Evolutionary conservation across 2,113 vertebrate genomes (phyloP), one percentile per base, ranked within the genome.

Genomic region (Empidonax traillii): DNA sequence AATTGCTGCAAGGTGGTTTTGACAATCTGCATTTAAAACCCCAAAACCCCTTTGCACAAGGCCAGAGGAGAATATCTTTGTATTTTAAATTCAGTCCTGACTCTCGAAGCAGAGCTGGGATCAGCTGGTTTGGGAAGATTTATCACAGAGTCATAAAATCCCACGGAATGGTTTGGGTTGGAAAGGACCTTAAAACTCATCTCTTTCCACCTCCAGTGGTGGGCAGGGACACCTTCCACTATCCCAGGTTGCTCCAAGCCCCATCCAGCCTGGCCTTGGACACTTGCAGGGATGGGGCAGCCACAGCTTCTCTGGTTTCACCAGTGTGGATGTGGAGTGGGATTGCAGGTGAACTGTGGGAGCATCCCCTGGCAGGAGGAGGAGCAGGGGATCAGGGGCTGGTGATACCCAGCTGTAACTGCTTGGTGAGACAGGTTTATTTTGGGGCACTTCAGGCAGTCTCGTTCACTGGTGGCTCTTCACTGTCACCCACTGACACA

Each of bases 21-120:
- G 94, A 90, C 89, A 95, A 94, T 96, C 96, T 96, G 92, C 96
- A 83, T 97, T 96, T 95, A 89, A 93, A 97, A 84, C 94, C 90
- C 85, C 91, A 69, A 84, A 95, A 61, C 84, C 61, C 61, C 89
- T 96, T 95, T 93, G 85, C 68, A 33, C 1, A 25, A 56, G 59
- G 75, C 63, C 80, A 56, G 82, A 76, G 87, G 83, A 72, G 68
- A 91, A 15, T 24, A 31, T 87, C 44, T 22, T 33, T 89, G 44
- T 55, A 2, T 65, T 94, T 97, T 56, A 55, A 25, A 14, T 76
- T 90, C 44, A 31, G 78, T 12, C 69, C 63, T 31, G 52, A 2
- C 68, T 81, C 58, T 67, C 65, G 9, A 14, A 43, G 41, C 31
- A 65, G 90, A 67, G n/a, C 58, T 31, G 31, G 37, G 41, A 41